Evolutionary conservation across 1,140 invertebrate genomes (phyloP).

Genomic region (Pollicipes pollicipes): DNA sequence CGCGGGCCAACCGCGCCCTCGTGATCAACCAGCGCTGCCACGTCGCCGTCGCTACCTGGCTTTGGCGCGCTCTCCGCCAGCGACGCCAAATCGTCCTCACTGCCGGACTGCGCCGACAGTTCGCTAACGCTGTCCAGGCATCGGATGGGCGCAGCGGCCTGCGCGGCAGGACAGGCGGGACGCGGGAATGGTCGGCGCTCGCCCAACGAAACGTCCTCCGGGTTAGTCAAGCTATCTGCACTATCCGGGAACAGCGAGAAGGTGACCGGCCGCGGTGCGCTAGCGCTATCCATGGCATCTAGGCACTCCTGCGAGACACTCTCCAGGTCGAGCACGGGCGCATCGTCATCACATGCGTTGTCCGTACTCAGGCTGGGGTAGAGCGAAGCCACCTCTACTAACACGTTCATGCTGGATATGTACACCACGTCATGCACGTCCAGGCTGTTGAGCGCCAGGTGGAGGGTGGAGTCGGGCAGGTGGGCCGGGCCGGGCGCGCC

Average conservation of each 20-base stretch:
- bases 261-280: background rate
- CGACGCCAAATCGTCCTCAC: background rate
- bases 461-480: background rate
- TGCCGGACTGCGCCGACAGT: background rate
- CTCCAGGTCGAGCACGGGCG: background rate
- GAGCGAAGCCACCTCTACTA: background rate
- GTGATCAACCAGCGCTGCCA: too few relatives aligned
- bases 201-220: background rate
- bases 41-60: too few relatives aligned
- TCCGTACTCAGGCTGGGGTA: background rate
- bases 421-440: background rate
- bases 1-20: too few relatives aligned
- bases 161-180: background rate
- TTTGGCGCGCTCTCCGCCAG: too few relatives aligned
- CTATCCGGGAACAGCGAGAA: background rate
- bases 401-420: constrained; percentile 1
- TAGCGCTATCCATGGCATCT: background rate
- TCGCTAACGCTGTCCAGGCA: background rate
- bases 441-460: background rate
- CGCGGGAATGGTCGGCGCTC: too few relatives aligned
- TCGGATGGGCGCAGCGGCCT: too few relatives aligned
- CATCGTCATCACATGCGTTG: background rate
- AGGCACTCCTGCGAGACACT: background rate
- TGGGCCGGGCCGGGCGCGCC: too few relatives aligned
- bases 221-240: background rate